These are phyloP conservation scores for Achatina immaculata DNA, from an alignment of 1,140 invertebrate species.

Conservation along the genomic window DNA sequence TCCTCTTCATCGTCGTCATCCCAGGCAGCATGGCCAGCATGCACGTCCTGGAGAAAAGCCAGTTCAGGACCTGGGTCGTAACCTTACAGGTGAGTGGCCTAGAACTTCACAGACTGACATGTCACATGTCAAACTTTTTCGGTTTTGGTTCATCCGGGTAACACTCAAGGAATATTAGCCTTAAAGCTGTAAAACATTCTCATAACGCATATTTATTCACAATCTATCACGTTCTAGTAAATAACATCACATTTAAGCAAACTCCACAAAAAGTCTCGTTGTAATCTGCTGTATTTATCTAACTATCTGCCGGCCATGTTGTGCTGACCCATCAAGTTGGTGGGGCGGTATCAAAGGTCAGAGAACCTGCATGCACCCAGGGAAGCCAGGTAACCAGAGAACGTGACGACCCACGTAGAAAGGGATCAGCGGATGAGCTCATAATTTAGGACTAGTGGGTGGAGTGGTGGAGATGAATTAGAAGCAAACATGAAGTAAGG, in stretches of 20 bases:
- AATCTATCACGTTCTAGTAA: background rate
- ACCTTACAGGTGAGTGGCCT: conserved; percentile 46
- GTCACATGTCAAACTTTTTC: background rate
- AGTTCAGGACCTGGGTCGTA: conserved; percentile 52
- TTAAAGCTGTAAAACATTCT: background rate
- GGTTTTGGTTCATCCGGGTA: background rate
- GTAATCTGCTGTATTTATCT: background rate
- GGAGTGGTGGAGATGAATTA: no score
- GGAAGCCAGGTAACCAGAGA: no score
- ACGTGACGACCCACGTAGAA: no score
- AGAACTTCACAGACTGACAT: background rate
- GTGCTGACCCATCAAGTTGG: no score
- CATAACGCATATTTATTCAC: background rate
- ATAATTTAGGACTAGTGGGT: no score
- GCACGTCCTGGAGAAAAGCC: conserved; percentile 46
- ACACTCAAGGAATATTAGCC: no score
- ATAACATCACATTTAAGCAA: background rate
- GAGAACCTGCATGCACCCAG: no score
- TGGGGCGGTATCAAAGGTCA: no score
- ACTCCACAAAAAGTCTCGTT: background rate
- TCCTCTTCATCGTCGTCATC: conserved; percentile 50
- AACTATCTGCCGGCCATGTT: no score
- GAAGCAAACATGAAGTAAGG: no score
- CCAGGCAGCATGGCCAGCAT: conserved; percentile 55
- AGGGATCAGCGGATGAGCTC: no score